Percentiles rank a stretch among this genome's conserved stretches.
These are phyloP conservation scores for Rachycentron canadum DNA, from an alignment of 2,797 vertebrate species.

Conservation along the genomic window DNA sequence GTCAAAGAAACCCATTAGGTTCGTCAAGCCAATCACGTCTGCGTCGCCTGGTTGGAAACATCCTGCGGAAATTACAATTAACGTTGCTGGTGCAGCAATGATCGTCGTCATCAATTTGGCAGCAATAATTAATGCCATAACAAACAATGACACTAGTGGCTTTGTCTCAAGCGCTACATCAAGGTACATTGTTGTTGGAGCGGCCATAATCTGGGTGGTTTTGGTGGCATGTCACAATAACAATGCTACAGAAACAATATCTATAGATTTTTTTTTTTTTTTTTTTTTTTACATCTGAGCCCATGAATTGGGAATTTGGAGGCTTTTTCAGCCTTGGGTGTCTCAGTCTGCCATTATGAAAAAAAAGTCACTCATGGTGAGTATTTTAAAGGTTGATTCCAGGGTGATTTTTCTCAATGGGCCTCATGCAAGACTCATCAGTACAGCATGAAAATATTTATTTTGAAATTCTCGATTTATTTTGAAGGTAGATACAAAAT, in stretches of 20 bases:
- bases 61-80: constrained; percentile 7
- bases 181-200: constrained; percentile 30
- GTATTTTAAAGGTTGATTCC: not conserved
- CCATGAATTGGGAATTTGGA: not conserved
- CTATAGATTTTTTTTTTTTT: not conserved
- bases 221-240: constrained; percentile 27
- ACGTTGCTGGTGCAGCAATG: constrained; percentile 30
- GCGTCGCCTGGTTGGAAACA: constrained; percentile 7
- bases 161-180: constrained; percentile 57
- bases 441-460: not conserved
- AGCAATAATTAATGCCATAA: constrained; percentile 14
- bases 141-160: constrained; percentile 12
- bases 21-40: constrained; percentile 25
- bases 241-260: constrained; percentile 48
- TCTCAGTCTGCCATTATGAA: no score
- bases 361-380: not conserved
- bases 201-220: constrained; percentile 31
- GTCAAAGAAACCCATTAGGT: not conserved
- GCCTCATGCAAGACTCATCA: constrained; percentile 26
- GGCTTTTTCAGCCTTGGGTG: not conserved
- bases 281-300: not conserved
- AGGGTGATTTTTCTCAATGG: not conserved
- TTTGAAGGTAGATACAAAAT: not conserved
- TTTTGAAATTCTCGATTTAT: not conserved
- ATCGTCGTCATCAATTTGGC: constrained; percentile 14